phyloP scores from a whole-genome alignment of 2,113 vertebrate genomes.

The Chaetorhynchus papuensis region DNA sequence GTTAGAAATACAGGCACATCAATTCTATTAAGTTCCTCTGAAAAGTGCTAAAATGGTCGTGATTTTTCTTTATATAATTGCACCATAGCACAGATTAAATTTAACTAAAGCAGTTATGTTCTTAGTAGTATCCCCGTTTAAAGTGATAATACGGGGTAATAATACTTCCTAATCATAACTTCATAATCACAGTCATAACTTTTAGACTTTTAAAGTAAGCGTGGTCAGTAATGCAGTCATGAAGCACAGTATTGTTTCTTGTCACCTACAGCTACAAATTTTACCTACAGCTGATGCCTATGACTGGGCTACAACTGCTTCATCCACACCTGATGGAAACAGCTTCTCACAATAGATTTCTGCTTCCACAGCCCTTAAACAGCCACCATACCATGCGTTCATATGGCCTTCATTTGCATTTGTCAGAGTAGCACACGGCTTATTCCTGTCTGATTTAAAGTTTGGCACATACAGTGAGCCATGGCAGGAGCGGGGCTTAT shows the following conservation, averaged over 20 bases:
- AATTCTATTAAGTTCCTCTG: neutral
- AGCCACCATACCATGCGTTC: too few species aligned
- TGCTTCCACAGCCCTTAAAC: neutral
- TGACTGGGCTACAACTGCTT: neutral
- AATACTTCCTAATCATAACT: neutral
- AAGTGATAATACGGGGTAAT: neutral
- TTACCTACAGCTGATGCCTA: fast-evolving
- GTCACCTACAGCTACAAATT: neutral
- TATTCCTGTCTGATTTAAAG: neutral
- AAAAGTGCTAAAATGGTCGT: neutral
- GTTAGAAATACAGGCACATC: neutral
- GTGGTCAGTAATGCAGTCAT: neutral
- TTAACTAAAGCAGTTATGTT: neutral
- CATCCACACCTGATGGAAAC: neutral
- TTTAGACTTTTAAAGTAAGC: neutral
- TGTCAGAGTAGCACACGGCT: neutral
- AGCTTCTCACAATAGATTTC: neutral
- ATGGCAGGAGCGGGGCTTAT: neutral
- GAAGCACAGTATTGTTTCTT: neutral
- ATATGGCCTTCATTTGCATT: neutral
- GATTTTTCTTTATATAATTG: neutral
- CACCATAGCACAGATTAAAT: neutral
- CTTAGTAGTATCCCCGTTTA: neutral
- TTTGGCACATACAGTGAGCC: neutral
- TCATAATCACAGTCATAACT: neutral